Evolutionary conservation across 1,140 invertebrate genomes (phyloP).

Genomic region (Schmidtea mediterranea): DNA sequence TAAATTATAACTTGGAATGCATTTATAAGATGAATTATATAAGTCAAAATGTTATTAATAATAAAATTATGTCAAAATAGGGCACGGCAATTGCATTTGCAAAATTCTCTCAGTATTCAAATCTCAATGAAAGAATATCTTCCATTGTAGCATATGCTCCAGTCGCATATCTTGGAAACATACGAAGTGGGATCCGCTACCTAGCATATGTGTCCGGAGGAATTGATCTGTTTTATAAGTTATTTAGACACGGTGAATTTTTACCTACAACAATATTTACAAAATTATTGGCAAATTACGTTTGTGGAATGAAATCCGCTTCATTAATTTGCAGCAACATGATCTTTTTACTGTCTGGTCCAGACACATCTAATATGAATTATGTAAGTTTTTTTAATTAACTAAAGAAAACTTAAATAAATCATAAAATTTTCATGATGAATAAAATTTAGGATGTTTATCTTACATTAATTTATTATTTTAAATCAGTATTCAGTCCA

Average conservation of each 20-base stretch:
- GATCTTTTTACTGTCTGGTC: constrained; percentile 15
- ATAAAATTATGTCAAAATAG: not conserved
- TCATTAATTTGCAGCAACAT: constrained; percentile 14
- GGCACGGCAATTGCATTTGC: constrained; percentile 1
- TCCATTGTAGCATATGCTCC: constrained; percentile 40
- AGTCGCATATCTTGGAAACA: constrained; percentile 39
- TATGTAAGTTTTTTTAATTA: not conserved
- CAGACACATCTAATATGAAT: constrained; percentile 8
- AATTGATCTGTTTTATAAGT: constrained; percentile 12
- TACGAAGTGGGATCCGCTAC: constrained; percentile 35
- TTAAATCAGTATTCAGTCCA: too few species aligned
- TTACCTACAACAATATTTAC: constrained; percentile 12
- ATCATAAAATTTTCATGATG: too few species aligned
- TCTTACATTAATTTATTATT: too few species aligned
- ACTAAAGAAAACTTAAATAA: too few species aligned
- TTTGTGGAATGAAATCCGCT: constrained; percentile 6
- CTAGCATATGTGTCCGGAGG: constrained; percentile 20
- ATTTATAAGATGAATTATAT: too few species aligned
- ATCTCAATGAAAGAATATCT: constrained; percentile 16
- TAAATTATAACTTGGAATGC: too few species aligned
- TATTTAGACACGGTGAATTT: constrained; percentile 16
- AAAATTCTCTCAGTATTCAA: not conserved
- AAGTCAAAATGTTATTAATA: too few species aligned
- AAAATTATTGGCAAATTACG: constrained; percentile 6
- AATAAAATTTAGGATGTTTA: too few species aligned